These are phyloP conservation scores for Tichodroma muraria DNA, from an alignment of 2,113 vertebrate species.

Conservation along the genomic window DNA sequence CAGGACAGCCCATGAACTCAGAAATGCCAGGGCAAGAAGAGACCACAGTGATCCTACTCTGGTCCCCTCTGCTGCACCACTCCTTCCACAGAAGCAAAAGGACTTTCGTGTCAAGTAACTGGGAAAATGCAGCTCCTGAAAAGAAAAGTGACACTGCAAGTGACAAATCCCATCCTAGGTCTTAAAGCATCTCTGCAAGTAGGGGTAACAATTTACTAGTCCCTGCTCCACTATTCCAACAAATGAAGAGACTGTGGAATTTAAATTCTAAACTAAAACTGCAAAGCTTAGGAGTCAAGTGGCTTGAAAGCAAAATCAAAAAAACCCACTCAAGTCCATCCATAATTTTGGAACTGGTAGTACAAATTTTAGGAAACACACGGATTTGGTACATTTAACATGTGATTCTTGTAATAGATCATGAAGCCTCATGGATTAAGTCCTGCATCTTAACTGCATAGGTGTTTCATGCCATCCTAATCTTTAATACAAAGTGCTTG, in stretches of 20 bases:
- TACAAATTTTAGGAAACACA: not conserved
- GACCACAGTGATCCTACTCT: not conserved
- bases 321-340: not conserved
- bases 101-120: not conserved
- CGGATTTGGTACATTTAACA: not conserved
- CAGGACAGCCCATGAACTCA: not conserved
- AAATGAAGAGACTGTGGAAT: not conserved
- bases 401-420: not conserved
- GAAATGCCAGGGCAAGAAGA: not conserved
- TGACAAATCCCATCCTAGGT: not conserved
- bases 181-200: not conserved
- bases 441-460: not conserved
- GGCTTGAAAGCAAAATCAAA: not conserved
- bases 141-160: not conserved
- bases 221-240: not conserved
- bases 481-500: conserved; percentile 21
- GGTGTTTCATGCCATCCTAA: conserved; percentile 32
- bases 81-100: not conserved
- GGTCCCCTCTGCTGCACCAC: not conserved
- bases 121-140: not conserved
- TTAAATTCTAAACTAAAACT: not conserved
- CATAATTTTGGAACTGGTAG: not conserved
- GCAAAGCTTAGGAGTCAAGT: not conserved
- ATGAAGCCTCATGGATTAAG: not conserved
- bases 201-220: not conserved